Evolutionary conservation across 2,888 invertebrate species (phyloP).

Genomic region (Erpobdella octoculata): DNA sequence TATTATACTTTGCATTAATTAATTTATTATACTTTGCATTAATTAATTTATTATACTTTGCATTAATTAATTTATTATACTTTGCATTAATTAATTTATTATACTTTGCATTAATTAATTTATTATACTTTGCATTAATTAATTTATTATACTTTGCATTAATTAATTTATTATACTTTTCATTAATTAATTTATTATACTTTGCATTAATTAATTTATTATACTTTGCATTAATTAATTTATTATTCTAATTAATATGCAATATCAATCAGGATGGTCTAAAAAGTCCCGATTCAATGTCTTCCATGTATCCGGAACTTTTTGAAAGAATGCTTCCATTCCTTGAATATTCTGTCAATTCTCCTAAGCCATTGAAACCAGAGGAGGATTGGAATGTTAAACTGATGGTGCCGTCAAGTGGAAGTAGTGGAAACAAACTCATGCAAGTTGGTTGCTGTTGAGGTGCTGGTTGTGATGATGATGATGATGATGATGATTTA

Average conservation of each 20-base stretch:
- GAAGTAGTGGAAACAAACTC: background rate
- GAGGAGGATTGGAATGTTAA: slow-evolving; percentile 1
- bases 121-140: too few species aligned
- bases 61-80: too few species aligned
- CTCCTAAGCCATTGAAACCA: slow-evolving; percentile 55
- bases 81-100: too few species aligned
- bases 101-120: too few species aligned
- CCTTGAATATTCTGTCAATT: slow-evolving; percentile 62
- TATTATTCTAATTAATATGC: too few species aligned
- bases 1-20: too few species aligned
- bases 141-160: too few species aligned
- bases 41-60: too few species aligned
- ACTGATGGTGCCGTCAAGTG: background rate
- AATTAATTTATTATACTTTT: background rate
- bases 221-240: background rate
- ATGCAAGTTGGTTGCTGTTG: too few species aligned
- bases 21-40: too few species aligned
- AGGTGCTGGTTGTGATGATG: too few species aligned
- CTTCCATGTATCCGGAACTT: slow-evolving; percentile 50
- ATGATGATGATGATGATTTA: too few species aligned
- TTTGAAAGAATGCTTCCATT: slow-evolving; percentile 53
- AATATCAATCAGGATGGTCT: slow-evolving; percentile 46
- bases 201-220: background rate
- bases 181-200: background rate
- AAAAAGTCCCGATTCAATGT: slow-evolving; percentile 57